Evolutionary conservation across 2,113 vertebrate genomes (phyloP).

Genomic region (Podilymbus podiceps): DNA sequence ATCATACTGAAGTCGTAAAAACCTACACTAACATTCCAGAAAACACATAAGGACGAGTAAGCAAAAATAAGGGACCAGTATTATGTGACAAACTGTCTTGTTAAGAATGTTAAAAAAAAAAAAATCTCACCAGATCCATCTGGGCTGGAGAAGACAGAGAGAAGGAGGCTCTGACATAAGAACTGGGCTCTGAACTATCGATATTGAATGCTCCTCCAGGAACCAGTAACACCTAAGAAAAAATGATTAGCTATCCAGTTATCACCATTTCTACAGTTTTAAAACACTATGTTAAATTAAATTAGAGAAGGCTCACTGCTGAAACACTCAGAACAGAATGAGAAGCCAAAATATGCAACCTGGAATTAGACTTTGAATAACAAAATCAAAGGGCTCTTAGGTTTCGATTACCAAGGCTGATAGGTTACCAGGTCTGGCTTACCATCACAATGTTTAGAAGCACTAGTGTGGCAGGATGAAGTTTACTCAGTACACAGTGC

Average conservation of each 20-base stretch:
- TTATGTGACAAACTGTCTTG: background rate
- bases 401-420: background rate
- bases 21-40: background rate
- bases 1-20: too few relatives aligned
- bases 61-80: background rate
- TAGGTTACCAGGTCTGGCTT: background rate
- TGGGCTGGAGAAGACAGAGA: slow-evolving; percentile 85
- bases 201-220: slow-evolving; percentile 86
- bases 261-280: background rate
- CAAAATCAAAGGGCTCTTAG: background rate
- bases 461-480: background rate
- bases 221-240: slow-evolving; percentile 85
- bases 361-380: background rate
- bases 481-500: background rate
- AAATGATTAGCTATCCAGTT: background rate
- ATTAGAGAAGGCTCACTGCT: background rate
- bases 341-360: background rate
- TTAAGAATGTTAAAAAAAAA: background rate
- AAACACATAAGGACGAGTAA: background rate
- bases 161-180: slow-evolving; percentile 88
- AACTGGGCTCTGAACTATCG: slow-evolving; percentile 76
- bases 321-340: background rate
- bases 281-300: background rate
- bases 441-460: background rate
- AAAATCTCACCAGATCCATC: slow-evolving; percentile 82